Evolutionary conservation across 2,888 invertebrate species (phyloP), one percentile per base, ranked within the genome.

Genomic region (Leucania comma): DNA sequence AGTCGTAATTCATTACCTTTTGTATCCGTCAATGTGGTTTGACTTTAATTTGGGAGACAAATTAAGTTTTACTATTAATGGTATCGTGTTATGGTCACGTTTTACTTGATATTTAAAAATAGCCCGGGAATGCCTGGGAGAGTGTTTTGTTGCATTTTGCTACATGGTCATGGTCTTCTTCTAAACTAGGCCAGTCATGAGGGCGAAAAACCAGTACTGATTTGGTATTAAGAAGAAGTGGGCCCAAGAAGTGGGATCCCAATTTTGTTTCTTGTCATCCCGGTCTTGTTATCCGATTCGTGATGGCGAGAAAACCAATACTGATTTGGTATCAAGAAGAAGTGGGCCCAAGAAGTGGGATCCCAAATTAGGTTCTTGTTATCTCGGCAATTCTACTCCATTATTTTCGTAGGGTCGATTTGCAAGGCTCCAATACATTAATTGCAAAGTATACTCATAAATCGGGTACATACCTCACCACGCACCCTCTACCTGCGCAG

Each of bases 401-500:
- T n/a, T 48, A n/a, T 48, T 48, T n/a, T 2, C n/a, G 2, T n/a
- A 48, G n/a, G 29, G 14, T 8, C 22, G 22, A 38, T 38, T 20
- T 14, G 3, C 2, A 12, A 59, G 59, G n/a, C 29, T 29, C 17
- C 26, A 32, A 48, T 42, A 42, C 53, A 42, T 10, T 46, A 35
- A 64, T 29, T 4, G n/a, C 12, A 60, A 71, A 72, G 61, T 72
- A 72, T 77, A 78, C 76, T 68, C 85, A 86, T 91, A 88, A 88
- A 90, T 89, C 60, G 68, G 73, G 74, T 71, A 62, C 80, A 66
- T 66, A 75, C 59, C 46, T 22, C n/a, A 5, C 51, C 24, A 22
- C 51, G 70, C 64, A 71, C 86, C 89, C 87, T 89, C 92, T 95
- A 95, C 95, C 95, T 95, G 95, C 90, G 86, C 63, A 6, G 77